These are phyloP conservation scores for Catharus ustulatus DNA, from an alignment of 2,797 vertebrate genomes.

Conservation along the genomic window DNA sequence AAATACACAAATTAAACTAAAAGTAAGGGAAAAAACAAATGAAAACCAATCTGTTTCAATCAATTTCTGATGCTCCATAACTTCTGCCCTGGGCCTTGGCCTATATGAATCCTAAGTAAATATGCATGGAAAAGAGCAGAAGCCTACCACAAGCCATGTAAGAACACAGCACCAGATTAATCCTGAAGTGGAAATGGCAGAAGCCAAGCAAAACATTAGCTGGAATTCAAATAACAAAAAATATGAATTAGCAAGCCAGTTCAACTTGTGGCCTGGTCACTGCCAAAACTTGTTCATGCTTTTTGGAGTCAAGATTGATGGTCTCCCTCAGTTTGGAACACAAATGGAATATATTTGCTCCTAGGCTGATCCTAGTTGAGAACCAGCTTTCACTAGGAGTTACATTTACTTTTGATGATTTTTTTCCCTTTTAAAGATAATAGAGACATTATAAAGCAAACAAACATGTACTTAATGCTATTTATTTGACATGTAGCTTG, in stretches of 20 bases:
- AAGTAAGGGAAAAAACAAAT: neutral
- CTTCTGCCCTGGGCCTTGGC: neutral
- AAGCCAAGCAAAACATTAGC: slow-evolving; percentile 58
- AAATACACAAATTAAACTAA: slow-evolving; percentile 22
- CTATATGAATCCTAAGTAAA: neutral
- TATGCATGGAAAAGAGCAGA: slow-evolving; percentile 8
- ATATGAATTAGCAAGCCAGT: slow-evolving; percentile 16
- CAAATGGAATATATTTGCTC: slow-evolving; percentile 34
- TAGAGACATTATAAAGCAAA: slow-evolving; percentile 22
- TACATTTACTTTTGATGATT: neutral
- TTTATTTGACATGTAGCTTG: neutral
- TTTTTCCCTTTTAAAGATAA: slow-evolving; percentile 13
- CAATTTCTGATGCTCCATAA: neutral
- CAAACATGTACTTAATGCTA: slow-evolving; percentile 2
- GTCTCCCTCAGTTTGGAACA: slow-evolving; percentile 39
- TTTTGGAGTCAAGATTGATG: slow-evolving; percentile 64
- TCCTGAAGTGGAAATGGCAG: slow-evolving; percentile 50
- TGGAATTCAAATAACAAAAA: slow-evolving; percentile 63
- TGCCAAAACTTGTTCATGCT: slow-evolving; percentile 65
- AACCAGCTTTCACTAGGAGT: slow-evolving; percentile 25
- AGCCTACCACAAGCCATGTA: slow-evolving; percentile 19
- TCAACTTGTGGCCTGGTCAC: slow-evolving; percentile 44
- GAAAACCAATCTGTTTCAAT: neutral
- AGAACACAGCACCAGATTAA: slow-evolving; percentile 49
- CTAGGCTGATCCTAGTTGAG: slow-evolving; percentile 5